phyloP scores from a whole-genome alignment of 2,888 invertebrate species.

The Synanthedon myopaeformis region DNA sequence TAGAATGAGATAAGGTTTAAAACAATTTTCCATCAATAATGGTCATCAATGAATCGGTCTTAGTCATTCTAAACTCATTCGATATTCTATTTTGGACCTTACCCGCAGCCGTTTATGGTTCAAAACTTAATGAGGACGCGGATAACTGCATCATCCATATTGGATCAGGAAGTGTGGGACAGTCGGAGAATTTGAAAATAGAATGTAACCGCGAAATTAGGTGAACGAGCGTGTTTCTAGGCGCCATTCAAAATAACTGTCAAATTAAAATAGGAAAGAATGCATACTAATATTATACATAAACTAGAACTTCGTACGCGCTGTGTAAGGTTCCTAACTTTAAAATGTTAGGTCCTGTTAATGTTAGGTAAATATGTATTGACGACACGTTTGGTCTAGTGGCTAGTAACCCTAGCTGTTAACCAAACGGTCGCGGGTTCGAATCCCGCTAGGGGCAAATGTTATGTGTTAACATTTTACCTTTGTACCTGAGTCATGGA shows the following conservation, averaged over 20 bases:
- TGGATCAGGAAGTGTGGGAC: slow-evolving; percentile 46
- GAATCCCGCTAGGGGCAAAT: no score
- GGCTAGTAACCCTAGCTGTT: no score
- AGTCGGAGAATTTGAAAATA: slow-evolving; percentile 43
- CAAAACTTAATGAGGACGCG: neutral
- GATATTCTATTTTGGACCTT: neutral
- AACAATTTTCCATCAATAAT: neutral
- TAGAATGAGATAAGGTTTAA: neutral
- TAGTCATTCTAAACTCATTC: neutral
- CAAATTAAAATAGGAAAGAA: neutral
- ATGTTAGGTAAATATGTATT: no score
- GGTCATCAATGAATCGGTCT: neutral
- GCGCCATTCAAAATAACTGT: neutral
- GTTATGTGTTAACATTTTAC: no score
- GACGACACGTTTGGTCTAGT: no score
- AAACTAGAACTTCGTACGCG: no score
- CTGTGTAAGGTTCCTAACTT: no score
- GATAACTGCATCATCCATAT: slow-evolving; percentile 20
- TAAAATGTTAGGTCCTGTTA: no score
- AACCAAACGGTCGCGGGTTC: no score
- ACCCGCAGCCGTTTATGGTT: neutral
- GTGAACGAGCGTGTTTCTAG: slow-evolving; percentile 20
- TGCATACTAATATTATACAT: neutral
- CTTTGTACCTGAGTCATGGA: no score
- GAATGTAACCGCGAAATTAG: slow-evolving; percentile 45